Evolutionary conservation across 2,888 invertebrate species (phyloP).

Genomic region (Hypomecis atomaria): DNA sequence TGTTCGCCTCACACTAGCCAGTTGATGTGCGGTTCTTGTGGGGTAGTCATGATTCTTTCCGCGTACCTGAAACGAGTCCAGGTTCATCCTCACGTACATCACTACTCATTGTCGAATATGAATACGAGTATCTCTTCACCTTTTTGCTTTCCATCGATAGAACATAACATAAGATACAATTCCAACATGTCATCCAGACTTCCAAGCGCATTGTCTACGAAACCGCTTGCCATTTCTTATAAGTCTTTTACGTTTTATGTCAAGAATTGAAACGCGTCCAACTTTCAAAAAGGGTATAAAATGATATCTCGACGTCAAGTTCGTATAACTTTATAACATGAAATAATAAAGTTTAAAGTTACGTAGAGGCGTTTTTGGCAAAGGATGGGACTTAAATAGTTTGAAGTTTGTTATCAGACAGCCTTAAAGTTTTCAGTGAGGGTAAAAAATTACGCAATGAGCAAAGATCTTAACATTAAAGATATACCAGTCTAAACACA

Average conservation of each 20-base stretch:
- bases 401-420: not conserved
- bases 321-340: constrained; percentile 12
- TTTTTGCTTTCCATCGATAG: not conserved
- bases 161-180: not conserved
- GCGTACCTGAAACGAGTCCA: too few species aligned
- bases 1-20: too few species aligned
- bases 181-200: not conserved
- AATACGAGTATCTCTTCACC: too few species aligned
- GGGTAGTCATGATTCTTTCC: too few species aligned
- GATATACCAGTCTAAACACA: too few species aligned
- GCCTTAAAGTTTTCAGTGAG: too few species aligned
- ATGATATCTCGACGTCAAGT: constrained; percentile 17
- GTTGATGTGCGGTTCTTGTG: too few species aligned
- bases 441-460: too few species aligned
- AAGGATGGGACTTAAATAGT: not conserved
- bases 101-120: too few species aligned
- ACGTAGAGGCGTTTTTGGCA: constrained; percentile 17
- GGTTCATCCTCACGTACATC: too few species aligned
- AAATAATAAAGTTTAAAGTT: constrained; percentile 21
- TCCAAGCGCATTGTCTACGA: constrained; percentile 21
- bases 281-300: constrained; percentile 19
- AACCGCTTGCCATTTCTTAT: constrained; percentile 16
- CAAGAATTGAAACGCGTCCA: constrained; percentile 31
- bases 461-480: too few species aligned
- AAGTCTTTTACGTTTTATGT: constrained; percentile 16